Conservation (phyloP, 2,113 vertebrate genomes). For the Apistogramma diplotaenia region DNA sequence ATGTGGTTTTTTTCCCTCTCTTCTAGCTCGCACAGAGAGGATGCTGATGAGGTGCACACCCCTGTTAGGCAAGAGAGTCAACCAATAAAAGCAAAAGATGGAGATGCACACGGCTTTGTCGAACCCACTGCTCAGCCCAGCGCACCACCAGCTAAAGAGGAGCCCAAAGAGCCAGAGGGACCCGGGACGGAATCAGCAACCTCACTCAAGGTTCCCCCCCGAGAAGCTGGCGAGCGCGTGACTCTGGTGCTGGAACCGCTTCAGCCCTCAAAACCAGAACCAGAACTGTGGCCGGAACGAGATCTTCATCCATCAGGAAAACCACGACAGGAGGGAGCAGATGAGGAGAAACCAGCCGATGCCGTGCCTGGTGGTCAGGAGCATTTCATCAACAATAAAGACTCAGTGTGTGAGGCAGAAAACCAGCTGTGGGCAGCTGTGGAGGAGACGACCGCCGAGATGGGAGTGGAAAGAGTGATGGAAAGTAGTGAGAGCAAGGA, state of each 20-base stretch:
- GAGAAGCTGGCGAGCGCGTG: neutral
- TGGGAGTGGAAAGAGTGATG: neutral
- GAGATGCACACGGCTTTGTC: neutral
- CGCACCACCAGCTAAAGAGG: conserved; percentile 26
- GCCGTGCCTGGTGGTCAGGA: conserved; percentile 7
- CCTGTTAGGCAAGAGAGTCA: neutral
- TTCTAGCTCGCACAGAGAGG: conserved; percentile 43
- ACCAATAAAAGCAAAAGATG: conserved; percentile 1
- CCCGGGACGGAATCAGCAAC: conserved; percentile 13
- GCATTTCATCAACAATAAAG: conserved; percentile 13
- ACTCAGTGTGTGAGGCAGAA: conserved; percentile 46
- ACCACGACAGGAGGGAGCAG: conserved; percentile 20
- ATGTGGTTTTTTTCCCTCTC: conserved; percentile 19
- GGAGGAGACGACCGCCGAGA: conserved; percentile 55
- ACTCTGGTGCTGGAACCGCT: conserved; percentile 11
- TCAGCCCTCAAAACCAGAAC: conserved; percentile 43
- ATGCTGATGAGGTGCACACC: conserved; percentile 5
- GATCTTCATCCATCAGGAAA: conserved; percentile 9
- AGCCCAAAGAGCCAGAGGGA: conserved; percentile 45
- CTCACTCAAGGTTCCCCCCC: neutral
- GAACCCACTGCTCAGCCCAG: conserved; percentile 10
- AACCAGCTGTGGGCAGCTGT: conserved; percentile 64
- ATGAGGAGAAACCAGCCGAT: conserved; percentile 3
- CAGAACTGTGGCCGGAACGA: conserved; percentile 14
- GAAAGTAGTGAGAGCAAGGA: conserved; percentile 23